Base-by-base conservation (phyloP, 2,888 invertebrate genomes). In the Coremacera marginata region DNA sequence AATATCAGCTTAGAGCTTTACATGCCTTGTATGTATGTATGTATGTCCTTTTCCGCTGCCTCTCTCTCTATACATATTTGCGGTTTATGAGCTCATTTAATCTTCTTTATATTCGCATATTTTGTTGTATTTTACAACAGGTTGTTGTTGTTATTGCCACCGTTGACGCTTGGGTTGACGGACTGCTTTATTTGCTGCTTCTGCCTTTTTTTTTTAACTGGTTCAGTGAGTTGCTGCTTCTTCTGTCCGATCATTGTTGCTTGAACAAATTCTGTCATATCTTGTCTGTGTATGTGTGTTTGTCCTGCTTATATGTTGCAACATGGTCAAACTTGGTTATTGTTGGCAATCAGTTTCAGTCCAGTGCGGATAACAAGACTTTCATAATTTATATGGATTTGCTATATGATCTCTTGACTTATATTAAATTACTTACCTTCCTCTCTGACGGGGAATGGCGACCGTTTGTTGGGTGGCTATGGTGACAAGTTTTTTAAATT, bases 381-480 rank as follows among this genome's bases (percentile, higher is more conserved):
- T 62, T 72, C 72, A 72, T 62, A 34, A 27, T 44, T 60, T 72
- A 60, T 49, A 44, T 44, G 72, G 72, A 62, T 72, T 60, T n/a
- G 49, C 25, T 25, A 72, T 72, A 19, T 27, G 62, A 62, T 72
- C 37, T 72, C 27, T 19, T 55, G 55, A 55, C 55, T 55, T 55
- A 55, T 55, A 55, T 55, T 55, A 55, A 55, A 9, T 55, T 55
- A 55, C 55, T 1, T 1, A 22, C 8, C 22, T 22, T n/a, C 9
- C 22, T 19, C 19, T 19, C 8, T 19, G 5, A 55, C 1, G 22
- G 19, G 16, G 52, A 16, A 5, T 19, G n/a, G n/a, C 52, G 8
- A 52, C 55, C 14, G 55, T 8, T 19, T 55, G 22, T 8, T 8
- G n/a, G 55, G 7, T 19, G 8, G 19, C 19, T 55, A 27, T 8